Base-by-base conservation (phyloP, 2,888 invertebrate genomes). In the Podabrus alpinus region DNA sequence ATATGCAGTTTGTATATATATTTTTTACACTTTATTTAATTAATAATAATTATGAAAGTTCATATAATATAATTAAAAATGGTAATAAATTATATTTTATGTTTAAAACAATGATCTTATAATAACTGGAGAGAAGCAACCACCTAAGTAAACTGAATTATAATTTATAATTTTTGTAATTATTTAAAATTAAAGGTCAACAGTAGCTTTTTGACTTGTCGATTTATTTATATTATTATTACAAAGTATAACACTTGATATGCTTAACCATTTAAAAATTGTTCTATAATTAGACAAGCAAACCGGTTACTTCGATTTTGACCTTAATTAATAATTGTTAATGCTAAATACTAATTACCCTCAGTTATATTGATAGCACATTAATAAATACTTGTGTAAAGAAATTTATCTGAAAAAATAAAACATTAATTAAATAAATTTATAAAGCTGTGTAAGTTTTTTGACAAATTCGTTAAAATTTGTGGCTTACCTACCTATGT, bases 301-400 rank as follows among this genome's bases (percentile, higher is more conserved):
- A 64, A 64, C 62, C 62, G 62, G 62, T 64, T 64, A 64, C 19
- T 64, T 19, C 9, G 21, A 13, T 17, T 64, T 64, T 64, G 62
- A 64, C 62, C 62, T 64, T 64, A 64, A 64, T 64, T n/a, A n/a
- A n/a, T n/a, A n/a, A n/a, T 64, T 64, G n/a, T 45, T 45, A 45
- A 45, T 45, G 45, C 45, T 45, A 45, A 45, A 45, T 45, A 45
- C 45, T 45, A 45, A 45, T 45, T 45, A 45, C 45, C n/a, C 45
- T 45, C 45, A 9, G n/a, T 9, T n/a, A 45, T 45, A 45, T 45
- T 45, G 45, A 45, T 45, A 45, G 45, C 45, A 45, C n/a, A 45
- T 45, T 45, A 45, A 45, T 45, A 45, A 45, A 45, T 45, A n/a
- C 45, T n/a, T 45, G 45, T 45, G n/a, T 5, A n/a, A n/a, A 45